Percentiles rank a stretch among this genome's conserved stretches.
Conservation (phyloP, 2,797 vertebrate genomes). For the Silurus lanzhouensis region DNA sequence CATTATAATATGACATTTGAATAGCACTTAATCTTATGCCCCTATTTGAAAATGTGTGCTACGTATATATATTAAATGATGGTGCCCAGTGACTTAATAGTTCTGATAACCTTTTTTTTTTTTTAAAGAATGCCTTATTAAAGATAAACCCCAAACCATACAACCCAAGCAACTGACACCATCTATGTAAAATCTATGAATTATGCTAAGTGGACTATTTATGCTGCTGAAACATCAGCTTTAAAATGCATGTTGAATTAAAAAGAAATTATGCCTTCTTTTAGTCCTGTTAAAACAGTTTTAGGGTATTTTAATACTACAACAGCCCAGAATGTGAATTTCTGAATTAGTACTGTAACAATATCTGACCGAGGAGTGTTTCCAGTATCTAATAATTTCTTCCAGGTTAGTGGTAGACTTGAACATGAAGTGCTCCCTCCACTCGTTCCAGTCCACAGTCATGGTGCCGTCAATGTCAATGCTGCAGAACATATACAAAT, state of each 20-base stretch:
- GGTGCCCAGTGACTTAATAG: neutral
- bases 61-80: neutral
- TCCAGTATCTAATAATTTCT: constrained; percentile 91
- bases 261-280: too few relatives aligned
- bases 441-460: constrained; percentile 92
- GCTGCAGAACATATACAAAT: constrained; percentile 64
- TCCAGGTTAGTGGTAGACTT: constrained; percentile 88
- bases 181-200: neutral
- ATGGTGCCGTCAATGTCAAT: constrained; percentile 92
- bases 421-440: constrained; percentile 91
- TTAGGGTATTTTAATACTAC: neutral
- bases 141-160: neutral
- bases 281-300: neutral
- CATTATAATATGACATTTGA: neutral
- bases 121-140: neutral
- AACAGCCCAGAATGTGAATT: neutral
- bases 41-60: neutral
- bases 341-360: neutral
- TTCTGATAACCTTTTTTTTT: neutral
- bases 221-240: neutral
- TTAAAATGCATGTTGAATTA: neutral
- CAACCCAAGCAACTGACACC: neutral
- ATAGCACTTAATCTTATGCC: neutral
- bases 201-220: neutral
- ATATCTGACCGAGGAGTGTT: constrained; percentile 84